Conservation (phyloP, 2,113 vertebrate genomes). For the Gambusia affinis region DNA sequence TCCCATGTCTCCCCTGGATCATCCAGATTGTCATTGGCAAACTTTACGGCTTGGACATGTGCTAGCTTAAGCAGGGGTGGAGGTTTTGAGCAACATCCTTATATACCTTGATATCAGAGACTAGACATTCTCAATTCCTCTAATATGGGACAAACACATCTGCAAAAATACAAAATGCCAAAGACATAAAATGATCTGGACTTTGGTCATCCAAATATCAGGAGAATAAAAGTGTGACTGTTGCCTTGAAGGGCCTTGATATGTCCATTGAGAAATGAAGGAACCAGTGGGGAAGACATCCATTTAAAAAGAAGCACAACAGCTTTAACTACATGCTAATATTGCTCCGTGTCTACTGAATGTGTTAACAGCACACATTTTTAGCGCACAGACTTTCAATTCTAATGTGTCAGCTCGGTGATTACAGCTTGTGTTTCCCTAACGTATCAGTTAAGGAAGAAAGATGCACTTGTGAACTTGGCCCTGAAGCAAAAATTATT, state of each 20-base stretch:
- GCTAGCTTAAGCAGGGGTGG: too few species aligned
- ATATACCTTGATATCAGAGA: not conserved
- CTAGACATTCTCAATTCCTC: too few species aligned
- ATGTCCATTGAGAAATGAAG: not conserved
- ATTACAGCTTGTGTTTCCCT: not conserved
- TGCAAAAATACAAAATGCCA: not conserved
- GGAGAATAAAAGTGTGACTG: not conserved
- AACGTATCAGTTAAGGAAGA: not conserved
- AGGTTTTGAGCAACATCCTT: not conserved
- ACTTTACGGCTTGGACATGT: too few species aligned
- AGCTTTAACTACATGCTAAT: too few species aligned
- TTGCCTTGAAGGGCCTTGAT: not conserved
- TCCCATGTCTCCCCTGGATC: too few species aligned
- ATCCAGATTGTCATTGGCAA: too few species aligned
- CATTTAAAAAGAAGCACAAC: not conserved
- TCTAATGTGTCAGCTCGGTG: not conserved
- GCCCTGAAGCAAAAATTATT: not conserved
- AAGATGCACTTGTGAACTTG: not conserved
- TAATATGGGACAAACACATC: not conserved
- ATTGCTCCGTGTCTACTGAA: not conserved
- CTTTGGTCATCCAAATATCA: not conserved
- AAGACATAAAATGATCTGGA: not conserved
- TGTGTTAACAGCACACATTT: constrained; percentile 4
- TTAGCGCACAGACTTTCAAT: not conserved
- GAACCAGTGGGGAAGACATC: not conserved